phyloP scores from a whole-genome alignment of 2,888 invertebrate species.

The Harpalus rufipes region DNA sequence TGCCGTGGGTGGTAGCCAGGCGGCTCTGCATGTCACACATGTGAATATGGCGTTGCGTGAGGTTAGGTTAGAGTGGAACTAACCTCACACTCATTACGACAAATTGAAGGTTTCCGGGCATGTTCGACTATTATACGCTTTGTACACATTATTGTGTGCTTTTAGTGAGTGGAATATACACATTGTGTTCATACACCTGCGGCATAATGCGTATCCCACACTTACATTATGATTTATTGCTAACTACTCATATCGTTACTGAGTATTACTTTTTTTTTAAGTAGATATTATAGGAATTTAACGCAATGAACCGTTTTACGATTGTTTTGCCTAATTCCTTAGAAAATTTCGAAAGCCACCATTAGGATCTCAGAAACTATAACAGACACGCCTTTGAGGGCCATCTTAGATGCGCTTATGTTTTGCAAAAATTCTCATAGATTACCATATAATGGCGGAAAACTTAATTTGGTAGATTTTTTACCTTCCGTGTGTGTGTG shows the following conservation, averaged over 20 bases:
- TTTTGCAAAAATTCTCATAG: no score
- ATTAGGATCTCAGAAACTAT: no score
- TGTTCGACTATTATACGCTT: constrained; percentile 63
- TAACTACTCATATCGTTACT: constrained; percentile 1
- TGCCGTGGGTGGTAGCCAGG: constrained; percentile 21
- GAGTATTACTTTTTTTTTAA: not conserved
- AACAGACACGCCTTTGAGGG: no score
- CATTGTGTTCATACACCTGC: constrained; percentile 60
- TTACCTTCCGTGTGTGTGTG: no score
- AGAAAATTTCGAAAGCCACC: no score
- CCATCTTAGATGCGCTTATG: no score
- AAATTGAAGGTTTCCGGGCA: constrained; percentile 66
- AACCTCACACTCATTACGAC: constrained; percentile 58
- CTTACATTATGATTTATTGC: constrained; percentile 8
- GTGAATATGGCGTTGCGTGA: constrained; percentile 13
- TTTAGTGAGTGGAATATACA: constrained; percentile 47
- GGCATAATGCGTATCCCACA: constrained; percentile 18
- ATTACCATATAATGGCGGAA: no score
- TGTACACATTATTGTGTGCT: constrained; percentile 63
- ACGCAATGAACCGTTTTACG: no score
- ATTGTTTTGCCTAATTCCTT: no score
- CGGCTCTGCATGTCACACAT: constrained; percentile 13
- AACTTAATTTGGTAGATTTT: no score
- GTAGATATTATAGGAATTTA: not conserved
- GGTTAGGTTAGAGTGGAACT: constrained; percentile 17